These are phyloP conservation scores for Mus musculus DNA, from an alignment of 2,113 vertebrate species.

Conservation along the genomic window GRCm39 chr3:90535001-90535500, in stretches of 20 bases:
- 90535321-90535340: conserved; percentile 54
- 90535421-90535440: neutral
- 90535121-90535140: neutral
- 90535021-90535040: neutral
- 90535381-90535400: neutral
- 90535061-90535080: neutral
- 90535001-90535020: neutral
- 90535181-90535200: neutral
- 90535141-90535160: too few relatives aligned
- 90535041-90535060: neutral
- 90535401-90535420: neutral
- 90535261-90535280: fast-evolving
- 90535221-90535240: neutral
- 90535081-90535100: neutral
- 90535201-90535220: neutral
- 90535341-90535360: fast-evolving
- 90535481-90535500: neutral
- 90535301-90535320: neutral
- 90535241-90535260: neutral
- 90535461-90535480: neutral
- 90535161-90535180: neutral
- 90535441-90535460: neutral
- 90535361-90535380: neutral
- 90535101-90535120: neutral
- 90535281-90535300: neutral